These are phyloP conservation scores for Chaetodon trifascialis DNA, from an alignment of 2,113 vertebrate species.

Conservation along the genomic window DNA sequence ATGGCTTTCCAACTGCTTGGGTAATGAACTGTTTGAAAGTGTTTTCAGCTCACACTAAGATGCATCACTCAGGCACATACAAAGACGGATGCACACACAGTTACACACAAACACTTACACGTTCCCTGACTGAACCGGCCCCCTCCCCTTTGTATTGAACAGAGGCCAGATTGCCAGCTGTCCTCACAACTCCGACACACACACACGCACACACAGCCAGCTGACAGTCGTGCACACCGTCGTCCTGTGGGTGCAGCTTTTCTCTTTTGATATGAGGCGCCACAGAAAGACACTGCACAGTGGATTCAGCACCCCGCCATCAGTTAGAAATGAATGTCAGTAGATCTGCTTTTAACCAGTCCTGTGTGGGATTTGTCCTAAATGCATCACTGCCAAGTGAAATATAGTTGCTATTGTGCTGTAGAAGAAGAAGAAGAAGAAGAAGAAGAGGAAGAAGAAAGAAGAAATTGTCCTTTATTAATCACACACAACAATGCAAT, in stretches of 20 bases:
- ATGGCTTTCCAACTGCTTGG: constrained; percentile 80
- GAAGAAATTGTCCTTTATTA: too few species aligned
- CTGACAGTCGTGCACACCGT: constrained; percentile 24
- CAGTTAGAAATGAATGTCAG: constrained; percentile 33
- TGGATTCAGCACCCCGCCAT: constrained; percentile 6
- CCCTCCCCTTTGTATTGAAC: constrained; percentile 30
- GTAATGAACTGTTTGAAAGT: constrained; percentile 82
- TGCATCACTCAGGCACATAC: constrained; percentile 53
- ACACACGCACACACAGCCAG: constrained; percentile 20
- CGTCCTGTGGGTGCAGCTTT: not conserved
- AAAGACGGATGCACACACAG: constrained; percentile 31
- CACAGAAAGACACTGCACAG: constrained; percentile 10
- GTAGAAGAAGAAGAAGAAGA: too few species aligned
- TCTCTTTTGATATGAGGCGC: constrained; percentile 32
- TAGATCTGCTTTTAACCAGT: constrained; percentile 39
- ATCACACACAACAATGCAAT: too few species aligned
- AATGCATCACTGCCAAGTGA: constrained; percentile 42
- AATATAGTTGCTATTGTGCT: constrained; percentile 59
- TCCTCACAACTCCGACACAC: constrained; percentile 28
- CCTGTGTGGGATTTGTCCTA: constrained; percentile 19
- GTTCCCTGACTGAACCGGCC: constrained; percentile 31
- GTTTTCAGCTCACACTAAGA: constrained; percentile 62
- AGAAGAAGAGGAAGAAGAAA: too few species aligned
- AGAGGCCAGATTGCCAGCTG: constrained; percentile 59
- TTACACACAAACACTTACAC: constrained; percentile 18